phyloP scores from a whole-genome alignment of 1,140 invertebrate species.

The Drosophila ficusphila region DNA sequence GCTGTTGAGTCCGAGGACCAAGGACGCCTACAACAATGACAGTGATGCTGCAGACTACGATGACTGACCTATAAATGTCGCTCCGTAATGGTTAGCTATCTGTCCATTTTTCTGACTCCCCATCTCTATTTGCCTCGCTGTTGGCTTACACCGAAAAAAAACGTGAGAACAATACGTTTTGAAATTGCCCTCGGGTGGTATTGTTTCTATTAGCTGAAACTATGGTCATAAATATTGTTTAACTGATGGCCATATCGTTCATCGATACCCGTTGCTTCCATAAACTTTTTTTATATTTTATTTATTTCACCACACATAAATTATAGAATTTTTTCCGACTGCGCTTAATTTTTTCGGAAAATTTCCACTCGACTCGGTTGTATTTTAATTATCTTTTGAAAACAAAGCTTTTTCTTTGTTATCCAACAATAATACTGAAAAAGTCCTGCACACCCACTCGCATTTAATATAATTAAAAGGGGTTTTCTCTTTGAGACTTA shows the following conservation, averaged over 20 bases:
- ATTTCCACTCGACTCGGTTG: background rate
- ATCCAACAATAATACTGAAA: no score
- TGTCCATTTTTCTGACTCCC: constrained; percentile 29
- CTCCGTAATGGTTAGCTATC: constrained; percentile 43
- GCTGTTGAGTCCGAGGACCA: constrained; percentile 21
- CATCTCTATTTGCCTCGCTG: constrained; percentile 30
- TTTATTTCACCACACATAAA: no score
- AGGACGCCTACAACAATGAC: constrained; percentile 34
- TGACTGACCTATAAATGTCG: constrained; percentile 59
- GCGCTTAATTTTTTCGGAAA: background rate
- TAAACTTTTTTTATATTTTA: background rate
- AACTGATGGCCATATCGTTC: no score
- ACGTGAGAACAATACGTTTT: background rate
- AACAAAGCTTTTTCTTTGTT: background rate
- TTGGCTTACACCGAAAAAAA: constrained; percentile 14
- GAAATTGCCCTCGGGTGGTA: no score
- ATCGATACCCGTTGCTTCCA: no score
- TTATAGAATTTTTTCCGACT: no score
- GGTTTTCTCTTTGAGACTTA: background rate
- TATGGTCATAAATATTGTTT: no score
- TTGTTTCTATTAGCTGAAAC: no score
- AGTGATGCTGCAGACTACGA: constrained; percentile 32
- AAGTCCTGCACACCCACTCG: background rate
- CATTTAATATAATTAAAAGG: background rate
- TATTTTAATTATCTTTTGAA: background rate